phyloP scores from a whole-genome alignment of 2,888 invertebrate species.

The Synergus itoensis region DNA sequence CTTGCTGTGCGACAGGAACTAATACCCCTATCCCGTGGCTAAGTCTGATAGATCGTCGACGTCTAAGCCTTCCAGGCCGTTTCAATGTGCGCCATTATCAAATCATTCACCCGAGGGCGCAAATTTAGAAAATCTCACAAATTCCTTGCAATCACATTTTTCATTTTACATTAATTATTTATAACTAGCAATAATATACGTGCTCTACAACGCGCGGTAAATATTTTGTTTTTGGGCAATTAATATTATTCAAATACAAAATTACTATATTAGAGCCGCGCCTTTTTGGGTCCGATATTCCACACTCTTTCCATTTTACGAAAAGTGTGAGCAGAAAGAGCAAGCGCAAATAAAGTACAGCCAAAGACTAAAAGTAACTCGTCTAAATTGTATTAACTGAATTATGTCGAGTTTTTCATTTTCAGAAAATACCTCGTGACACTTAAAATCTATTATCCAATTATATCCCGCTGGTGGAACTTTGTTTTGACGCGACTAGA shows the following conservation, averaged over 20 bases:
- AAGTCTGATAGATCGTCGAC: slow-evolving; percentile 34
- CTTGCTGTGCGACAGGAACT: slow-evolving; percentile 43
- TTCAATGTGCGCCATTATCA: slow-evolving; percentile 41
- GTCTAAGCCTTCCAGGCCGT: slow-evolving; percentile 16
- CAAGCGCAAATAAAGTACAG: background rate
- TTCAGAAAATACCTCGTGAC: background rate
- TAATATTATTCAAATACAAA: too few relatives aligned
- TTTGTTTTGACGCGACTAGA: slow-evolving; percentile 34
- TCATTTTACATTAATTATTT: slow-evolving; percentile 54
- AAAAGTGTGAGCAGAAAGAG: background rate
- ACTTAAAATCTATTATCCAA: slow-evolving; percentile 31
- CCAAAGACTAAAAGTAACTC: background rate
- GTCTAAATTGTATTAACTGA: slow-evolving; percentile 1
- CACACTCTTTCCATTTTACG: too few relatives aligned
- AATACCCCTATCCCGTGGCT: slow-evolving; percentile 41
- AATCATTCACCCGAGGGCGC: background rate
- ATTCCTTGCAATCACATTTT: background rate
- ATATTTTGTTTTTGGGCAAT: too few relatives aligned
- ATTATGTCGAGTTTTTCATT: slow-evolving; percentile 2
- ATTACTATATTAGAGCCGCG: too few relatives aligned
- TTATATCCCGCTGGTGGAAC: background rate
- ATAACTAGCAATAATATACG: too few relatives aligned
- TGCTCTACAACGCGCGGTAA: too few relatives aligned
- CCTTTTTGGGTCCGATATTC: too few relatives aligned
- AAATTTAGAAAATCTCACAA: background rate